These are phyloP conservation scores for Trichogramma dendrolimi DNA, from an alignment of 2,888 invertebrate species.

Conservation along the genomic window DNA sequence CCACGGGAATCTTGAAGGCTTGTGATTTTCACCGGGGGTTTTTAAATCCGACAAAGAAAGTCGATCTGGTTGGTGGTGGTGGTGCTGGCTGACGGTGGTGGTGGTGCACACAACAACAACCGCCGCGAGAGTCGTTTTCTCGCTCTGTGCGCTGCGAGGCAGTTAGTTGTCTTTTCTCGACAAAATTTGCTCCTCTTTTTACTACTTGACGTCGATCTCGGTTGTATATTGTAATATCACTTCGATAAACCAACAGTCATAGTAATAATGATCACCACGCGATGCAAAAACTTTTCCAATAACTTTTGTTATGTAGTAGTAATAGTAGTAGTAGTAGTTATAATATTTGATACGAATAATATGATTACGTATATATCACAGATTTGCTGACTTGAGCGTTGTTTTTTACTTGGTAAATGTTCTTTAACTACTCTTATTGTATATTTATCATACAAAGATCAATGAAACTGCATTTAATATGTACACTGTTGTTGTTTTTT, in stretches of 20 bases:
- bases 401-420: neutral
- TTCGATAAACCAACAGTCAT: too few relatives aligned
- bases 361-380: neutral
- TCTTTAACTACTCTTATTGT: neutral
- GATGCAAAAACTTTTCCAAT: too few relatives aligned
- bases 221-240: too few relatives aligned
- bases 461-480: too few relatives aligned
- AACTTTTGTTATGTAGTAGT: too few relatives aligned
- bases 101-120: neutral
- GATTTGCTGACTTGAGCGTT: neutral
- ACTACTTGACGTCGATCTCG: neutral
- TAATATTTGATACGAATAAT: neutral
- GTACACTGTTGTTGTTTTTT: too few relatives aligned
- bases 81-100: neutral
- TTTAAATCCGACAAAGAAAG: neutral
- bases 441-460: too few relatives aligned
- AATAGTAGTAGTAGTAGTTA: too few relatives aligned
- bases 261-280: too few relatives aligned
- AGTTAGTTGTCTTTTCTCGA: neutral
- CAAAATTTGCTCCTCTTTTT: neutral
- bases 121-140: too few relatives aligned
- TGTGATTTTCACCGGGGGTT: neutral
- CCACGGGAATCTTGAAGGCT: slow-evolving; percentile 47
- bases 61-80: neutral
- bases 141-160: too few relatives aligned